phyloP scores from a whole-genome alignment of 2,888 invertebrate species.

The Machimus rusticus region DNA sequence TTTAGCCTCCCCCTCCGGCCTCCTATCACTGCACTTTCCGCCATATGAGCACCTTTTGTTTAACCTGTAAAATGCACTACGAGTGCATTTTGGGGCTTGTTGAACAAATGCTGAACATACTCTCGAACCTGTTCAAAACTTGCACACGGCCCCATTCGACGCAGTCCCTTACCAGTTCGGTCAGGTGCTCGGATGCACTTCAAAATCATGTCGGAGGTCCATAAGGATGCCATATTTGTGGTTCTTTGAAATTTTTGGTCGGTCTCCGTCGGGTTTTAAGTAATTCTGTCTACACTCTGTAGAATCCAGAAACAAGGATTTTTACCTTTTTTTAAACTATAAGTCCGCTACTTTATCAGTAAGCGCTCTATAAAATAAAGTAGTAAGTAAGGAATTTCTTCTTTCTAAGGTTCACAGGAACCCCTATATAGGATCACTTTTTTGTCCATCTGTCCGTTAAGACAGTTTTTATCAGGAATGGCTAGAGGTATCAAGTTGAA shows the following conservation, averaged over 20 bases:
- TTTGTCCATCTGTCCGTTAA: too few species aligned
- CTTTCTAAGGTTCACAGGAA: too few species aligned
- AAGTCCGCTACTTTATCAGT: neutral
- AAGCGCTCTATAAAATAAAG: too few species aligned
- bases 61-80: neutral
- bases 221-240: neutral
- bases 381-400: too few species aligned
- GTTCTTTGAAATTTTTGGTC: neutral
- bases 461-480: too few species aligned
- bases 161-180: neutral
- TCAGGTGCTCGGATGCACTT: neutral
- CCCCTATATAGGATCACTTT: too few species aligned
- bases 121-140: neutral
- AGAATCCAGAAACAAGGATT: neutral
- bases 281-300: neutral
- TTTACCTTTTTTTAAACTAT: neutral
- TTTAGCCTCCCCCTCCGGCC: neutral
- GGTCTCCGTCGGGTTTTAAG: neutral
- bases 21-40: neutral
- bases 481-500: too few species aligned
- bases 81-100: neutral
- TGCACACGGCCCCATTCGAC: neutral
- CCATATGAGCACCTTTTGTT: neutral
- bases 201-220: neutral
- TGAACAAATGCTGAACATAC: neutral